Evolutionary conservation across 1,140 invertebrate genomes (phyloP), one percentile per base, ranked within the genome.

Genomic region (Hesperophylax magnus): DNA sequence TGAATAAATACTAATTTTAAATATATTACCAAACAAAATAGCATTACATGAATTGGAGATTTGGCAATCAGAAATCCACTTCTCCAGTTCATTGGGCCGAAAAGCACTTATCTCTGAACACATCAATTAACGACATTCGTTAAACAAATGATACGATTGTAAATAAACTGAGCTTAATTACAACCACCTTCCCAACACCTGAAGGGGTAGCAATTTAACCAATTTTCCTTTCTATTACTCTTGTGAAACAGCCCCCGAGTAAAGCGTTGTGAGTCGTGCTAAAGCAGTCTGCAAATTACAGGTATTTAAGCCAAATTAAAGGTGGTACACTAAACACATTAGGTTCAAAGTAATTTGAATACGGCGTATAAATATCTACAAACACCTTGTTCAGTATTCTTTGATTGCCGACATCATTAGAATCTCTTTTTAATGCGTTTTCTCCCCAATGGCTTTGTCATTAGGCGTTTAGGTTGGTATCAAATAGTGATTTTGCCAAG

Each of bases 301-400:
- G 69, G 69, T 52, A 53, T 72, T 72, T 54, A 72, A 24, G 27
- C 11, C 18, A 53, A 72, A 72, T 72, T 72, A 53, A 72, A 54
- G 69, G 9, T 39, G 69, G 9, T 39, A 69, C 63, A 69, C 7
- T 69, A 67, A 67, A 34, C 27, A 67, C 63, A 67, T 67, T 67
- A 52, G 17, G 60, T 61, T 61, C 20, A 61, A 24, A 24, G 24
- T 61, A 61, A 24, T 61, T 61, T 58, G 56, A 58, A 24, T 47
- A 47, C 39, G 39, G 39, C 39, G 8, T 47, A 47, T 47, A 47
- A 47, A 47, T 47, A 47, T 47, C 39, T 47, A 47, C 39, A 47
- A 47, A 58, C n/a, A 58, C 20, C 56, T 58, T 58, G 14, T 61
- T 61, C 14, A 18, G 24, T 61, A 24, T 9, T 18, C 58, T 61